Conservation (phyloP, 2,113 vertebrate species). For the Heterotis niloticus region DNA sequence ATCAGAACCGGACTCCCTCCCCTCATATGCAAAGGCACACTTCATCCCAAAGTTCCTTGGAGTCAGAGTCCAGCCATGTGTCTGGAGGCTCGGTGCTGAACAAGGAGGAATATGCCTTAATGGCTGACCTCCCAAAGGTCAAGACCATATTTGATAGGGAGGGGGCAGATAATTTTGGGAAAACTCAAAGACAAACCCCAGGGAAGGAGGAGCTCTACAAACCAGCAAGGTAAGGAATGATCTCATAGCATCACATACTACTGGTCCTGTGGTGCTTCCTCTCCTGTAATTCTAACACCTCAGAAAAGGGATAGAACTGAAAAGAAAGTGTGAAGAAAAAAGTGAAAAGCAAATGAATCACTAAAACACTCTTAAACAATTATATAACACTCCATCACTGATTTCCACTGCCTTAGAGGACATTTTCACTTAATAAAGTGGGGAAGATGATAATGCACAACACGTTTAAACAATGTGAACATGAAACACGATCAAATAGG, state of each 20-base stretch:
- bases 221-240: slow-evolving; percentile 80
- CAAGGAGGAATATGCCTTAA: slow-evolving; percentile 73
- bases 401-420: no score
- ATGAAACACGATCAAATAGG: no score
- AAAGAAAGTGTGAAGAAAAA: no score
- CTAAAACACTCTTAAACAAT: no score
- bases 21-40: slow-evolving; percentile 48
- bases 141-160: slow-evolving; percentile 68
- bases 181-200: slow-evolving; percentile 59
- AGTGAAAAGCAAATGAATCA: no score
- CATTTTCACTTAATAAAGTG: no score
- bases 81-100: slow-evolving; percentile 63
- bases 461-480: no score
- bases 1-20: slow-evolving; percentile 45
- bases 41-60: slow-evolving; percentile 69
- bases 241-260: no score
- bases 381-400: no score
- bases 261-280: no score
- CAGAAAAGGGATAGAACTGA: no score
- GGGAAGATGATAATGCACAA: background rate
- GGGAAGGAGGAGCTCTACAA: slow-evolving; percentile 82
- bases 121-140: slow-evolving; percentile 83
- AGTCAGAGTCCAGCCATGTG: slow-evolving; percentile 54
- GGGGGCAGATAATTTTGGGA: slow-evolving; percentile 32
- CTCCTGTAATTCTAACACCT: no score